Conservation (phyloP, 2,888 invertebrate species). For the Drosophila parthenogenetica region DNA sequence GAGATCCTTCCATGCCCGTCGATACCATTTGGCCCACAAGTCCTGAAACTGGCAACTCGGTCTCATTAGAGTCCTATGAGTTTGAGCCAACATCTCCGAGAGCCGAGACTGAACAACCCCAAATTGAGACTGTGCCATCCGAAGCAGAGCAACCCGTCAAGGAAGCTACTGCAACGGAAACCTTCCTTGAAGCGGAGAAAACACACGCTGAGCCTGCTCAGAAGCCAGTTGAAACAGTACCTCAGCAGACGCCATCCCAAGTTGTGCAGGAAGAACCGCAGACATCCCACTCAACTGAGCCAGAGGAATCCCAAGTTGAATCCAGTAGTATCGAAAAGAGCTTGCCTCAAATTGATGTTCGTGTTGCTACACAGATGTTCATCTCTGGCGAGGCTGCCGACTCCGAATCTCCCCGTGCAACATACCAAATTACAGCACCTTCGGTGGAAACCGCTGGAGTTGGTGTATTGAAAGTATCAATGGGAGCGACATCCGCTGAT, state of each 20-base stretch:
- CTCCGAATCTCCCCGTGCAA: slow-evolving; percentile 67
- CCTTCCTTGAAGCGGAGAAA: slow-evolving; percentile 42
- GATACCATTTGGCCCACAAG: slow-evolving; percentile 83
- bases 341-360: slow-evolving; percentile 64
- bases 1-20: slow-evolving; percentile 48
- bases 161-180: slow-evolving; percentile 35
- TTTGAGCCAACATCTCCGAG: slow-evolving; percentile 67
- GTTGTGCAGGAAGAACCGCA: background rate
- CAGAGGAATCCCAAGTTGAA: slow-evolving; percentile 19
- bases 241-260: background rate
- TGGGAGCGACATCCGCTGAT: slow-evolving; percentile 51
- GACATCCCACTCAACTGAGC: background rate
- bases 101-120: slow-evolving; percentile 10
- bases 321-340: slow-evolving; percentile 1
- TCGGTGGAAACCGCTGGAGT: slow-evolving; percentile 84
- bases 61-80: slow-evolving; percentile 79
- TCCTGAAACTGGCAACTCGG: slow-evolving; percentile 80
- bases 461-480: slow-evolving; percentile 79
- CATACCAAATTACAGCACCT: slow-evolving; percentile 81
- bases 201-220: slow-evolving; percentile 15
- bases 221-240: slow-evolving; percentile 5
- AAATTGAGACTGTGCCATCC: slow-evolving; percentile 23
- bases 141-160: slow-evolving; percentile 8
- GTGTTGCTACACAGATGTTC: slow-evolving; percentile 81
- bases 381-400: slow-evolving; percentile 80